phyloP scores from a whole-genome alignment of 2,797 vertebrate species.

The Cephalopachus bancanus region DNA sequence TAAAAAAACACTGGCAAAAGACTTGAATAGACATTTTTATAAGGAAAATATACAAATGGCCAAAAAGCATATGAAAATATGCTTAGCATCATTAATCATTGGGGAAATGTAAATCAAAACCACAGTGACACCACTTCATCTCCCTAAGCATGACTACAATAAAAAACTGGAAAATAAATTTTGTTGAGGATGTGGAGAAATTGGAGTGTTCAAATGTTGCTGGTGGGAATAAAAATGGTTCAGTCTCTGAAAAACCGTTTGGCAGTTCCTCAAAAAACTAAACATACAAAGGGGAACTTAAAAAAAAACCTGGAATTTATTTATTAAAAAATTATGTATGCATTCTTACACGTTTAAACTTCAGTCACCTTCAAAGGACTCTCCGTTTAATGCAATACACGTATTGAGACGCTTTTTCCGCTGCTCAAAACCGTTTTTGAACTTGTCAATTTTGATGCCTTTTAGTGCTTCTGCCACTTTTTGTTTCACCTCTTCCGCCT shows the following conservation, averaged over 20 bases:
- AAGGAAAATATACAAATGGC: background rate
- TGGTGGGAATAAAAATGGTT: constrained; percentile 1
- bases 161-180: background rate
- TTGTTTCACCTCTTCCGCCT: too few species aligned
- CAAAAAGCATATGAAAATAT: background rate
- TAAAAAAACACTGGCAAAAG: background rate
- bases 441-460: too few species aligned
- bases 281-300: background rate
- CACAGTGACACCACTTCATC: background rate
- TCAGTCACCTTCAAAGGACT: too few species aligned
- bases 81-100: background rate
- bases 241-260: background rate
- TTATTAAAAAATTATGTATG: too few species aligned
- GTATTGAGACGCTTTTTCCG: too few species aligned
- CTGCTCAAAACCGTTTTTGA: too few species aligned
- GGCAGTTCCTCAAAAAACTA: background rate
- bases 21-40: background rate
- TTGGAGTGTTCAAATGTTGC: background rate
- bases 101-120: background rate
- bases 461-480: too few species aligned
- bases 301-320: too few species aligned
- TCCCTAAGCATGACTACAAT: background rate
- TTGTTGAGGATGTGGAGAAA: background rate
- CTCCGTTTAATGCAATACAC: too few species aligned
- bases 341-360: too few species aligned